A percentile compares a stretch with the other conserved stretches of the same genome.
Conservation (phyloP, 2,797 vertebrate species). For the Enteromius trimaculatus region DNA sequence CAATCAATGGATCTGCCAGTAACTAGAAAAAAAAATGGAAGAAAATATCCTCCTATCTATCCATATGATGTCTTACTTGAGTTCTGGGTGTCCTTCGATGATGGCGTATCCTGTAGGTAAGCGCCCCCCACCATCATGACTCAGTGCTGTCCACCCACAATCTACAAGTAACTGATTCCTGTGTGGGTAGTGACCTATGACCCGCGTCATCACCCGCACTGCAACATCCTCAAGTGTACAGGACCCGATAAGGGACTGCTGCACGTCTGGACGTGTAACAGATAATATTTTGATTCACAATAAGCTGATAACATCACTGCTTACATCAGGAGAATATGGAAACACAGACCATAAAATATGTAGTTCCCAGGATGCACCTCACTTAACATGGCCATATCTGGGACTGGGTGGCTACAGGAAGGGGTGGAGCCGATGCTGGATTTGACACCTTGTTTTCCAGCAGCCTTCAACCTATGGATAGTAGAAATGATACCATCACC, state of each 20-base stretch:
- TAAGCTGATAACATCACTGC: background rate
- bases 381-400: conserved; percentile 81
- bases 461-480: conserved; percentile 75
- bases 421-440: conserved; percentile 88
- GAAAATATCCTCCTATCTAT: background rate
- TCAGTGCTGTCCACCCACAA: conserved; percentile 84
- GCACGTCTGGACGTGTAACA: conserved; percentile 72
- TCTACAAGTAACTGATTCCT: conserved; percentile 85
- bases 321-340: background rate
- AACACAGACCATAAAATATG: conserved; percentile 80
- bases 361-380: conserved; percentile 89
- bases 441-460: conserved; percentile 75
- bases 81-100: conserved; percentile 81
- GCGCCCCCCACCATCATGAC: conserved; percentile 78
- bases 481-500: background rate
- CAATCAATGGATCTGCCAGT: background rate
- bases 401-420: conserved; percentile 83
- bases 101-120: conserved; percentile 78
- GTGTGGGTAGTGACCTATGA: conserved; percentile 83
- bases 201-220: conserved; percentile 81
- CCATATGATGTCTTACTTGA: conserved; percentile 73
- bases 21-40: background rate
- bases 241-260: conserved; percentile 85
- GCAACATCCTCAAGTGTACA: conserved; percentile 82
- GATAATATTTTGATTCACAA: background rate